Conservation (phyloP, 1,140 invertebrate species). For the Pentalonia nigronervosa region DNA sequence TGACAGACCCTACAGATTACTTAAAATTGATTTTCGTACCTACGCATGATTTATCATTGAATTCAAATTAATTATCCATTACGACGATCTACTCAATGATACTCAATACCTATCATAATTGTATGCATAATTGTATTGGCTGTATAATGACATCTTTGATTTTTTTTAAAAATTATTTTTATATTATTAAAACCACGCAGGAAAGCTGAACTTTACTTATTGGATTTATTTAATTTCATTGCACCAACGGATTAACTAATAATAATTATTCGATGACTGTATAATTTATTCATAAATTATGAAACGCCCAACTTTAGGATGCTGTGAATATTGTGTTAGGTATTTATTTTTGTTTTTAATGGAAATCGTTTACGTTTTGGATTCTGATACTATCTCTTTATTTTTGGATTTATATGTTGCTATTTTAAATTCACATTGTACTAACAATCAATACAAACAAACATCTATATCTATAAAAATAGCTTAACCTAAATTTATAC, state of each 20-base stretch:
- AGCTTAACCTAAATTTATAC: background rate
- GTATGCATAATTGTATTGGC: background rate
- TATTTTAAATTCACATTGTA: background rate
- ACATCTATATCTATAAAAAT: background rate
- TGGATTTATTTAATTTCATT: background rate
- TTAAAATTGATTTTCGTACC: background rate
- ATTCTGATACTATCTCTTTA: too few species aligned
- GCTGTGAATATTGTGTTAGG: too few species aligned
- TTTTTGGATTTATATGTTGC: background rate
- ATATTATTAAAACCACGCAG: background rate
- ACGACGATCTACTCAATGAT: background rate
- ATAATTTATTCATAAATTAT: too few species aligned
- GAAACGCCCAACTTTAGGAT: too few species aligned
- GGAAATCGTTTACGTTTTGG: background rate
- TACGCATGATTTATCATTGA: background rate
- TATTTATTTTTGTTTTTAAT: background rate
- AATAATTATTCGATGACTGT: too few species aligned
- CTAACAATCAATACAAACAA: background rate
- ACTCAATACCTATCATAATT: background rate
- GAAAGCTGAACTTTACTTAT: background rate
- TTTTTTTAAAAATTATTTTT: background rate
- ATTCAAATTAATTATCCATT: background rate
- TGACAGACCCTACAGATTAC: background rate
- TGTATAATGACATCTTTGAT: background rate
- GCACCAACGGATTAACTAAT: background rate